Conservation (phyloP, 2,888 invertebrate genomes). For the Phania funesta region DNA sequence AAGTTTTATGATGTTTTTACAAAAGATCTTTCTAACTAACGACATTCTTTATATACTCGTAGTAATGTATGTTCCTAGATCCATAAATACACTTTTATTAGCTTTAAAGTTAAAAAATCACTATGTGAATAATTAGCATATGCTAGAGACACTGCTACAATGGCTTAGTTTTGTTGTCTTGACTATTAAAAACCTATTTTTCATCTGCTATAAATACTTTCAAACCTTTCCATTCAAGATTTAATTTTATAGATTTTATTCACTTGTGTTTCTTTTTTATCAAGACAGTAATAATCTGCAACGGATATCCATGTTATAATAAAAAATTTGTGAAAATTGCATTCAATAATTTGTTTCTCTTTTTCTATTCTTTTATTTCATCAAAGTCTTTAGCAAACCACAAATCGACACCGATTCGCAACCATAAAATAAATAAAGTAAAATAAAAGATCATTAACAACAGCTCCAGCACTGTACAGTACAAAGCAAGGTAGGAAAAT, state of each 20-base stretch:
- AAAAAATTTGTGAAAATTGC: constrained; percentile 12
- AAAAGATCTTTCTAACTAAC: too few species aligned
- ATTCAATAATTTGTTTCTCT: constrained; percentile 11
- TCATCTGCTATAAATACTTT: background rate
- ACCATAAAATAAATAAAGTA: constrained; percentile 16
- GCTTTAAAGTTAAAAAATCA: too few species aligned
- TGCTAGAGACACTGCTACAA: too few species aligned
- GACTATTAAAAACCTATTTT: constrained; percentile 1
- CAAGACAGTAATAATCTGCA: too few species aligned
- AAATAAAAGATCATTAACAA: constrained; percentile 7
- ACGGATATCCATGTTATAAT: too few species aligned
- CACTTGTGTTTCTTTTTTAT: too few species aligned
- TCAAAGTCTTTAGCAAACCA: constrained; percentile 44
- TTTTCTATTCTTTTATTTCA: constrained; percentile 9
- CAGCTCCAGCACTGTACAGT: background rate
- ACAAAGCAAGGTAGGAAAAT: background rate
- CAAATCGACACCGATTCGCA: constrained; percentile 25
- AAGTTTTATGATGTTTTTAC: too few species aligned
- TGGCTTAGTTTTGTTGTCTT: background rate
- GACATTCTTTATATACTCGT: too few species aligned
- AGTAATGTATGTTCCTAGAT: too few species aligned
- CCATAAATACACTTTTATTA: too few species aligned
- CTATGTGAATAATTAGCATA: too few species aligned
- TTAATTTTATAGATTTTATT: too few species aligned
- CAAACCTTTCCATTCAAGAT: background rate